Evolutionary conservation across 2,888 invertebrate species (phyloP).

Genomic region (Cephus rjabovi): DNA sequence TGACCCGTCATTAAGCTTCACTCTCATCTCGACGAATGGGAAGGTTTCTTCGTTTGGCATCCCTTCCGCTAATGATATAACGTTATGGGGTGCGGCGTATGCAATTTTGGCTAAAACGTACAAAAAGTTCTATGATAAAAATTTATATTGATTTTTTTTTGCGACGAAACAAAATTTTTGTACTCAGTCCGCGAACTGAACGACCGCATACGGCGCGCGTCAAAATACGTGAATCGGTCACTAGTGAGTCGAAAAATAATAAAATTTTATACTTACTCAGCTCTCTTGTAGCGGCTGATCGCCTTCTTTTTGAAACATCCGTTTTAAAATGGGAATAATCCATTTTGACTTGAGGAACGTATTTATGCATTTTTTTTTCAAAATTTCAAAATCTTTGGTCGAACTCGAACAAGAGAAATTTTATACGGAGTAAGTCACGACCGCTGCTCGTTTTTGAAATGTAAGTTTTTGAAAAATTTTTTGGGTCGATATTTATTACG

Average conservation of each 20-base stretch:
- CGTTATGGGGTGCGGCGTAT: slow-evolving; percentile 67
- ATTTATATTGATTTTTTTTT: too few species aligned
- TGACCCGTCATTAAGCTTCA: slow-evolving; percentile 71
- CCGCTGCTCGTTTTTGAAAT: too few species aligned
- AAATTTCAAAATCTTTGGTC: not conserved
- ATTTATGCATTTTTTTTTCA: slow-evolving; percentile 23
- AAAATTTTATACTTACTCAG: slow-evolving; percentile 65
- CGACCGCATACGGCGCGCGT: too few species aligned
- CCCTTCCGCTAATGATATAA: slow-evolving; percentile 77
- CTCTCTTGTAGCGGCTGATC: slow-evolving; percentile 69
- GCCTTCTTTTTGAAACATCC: slow-evolving; percentile 66
- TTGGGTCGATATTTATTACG: not conserved
- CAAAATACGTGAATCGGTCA: too few species aligned
- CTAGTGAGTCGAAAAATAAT: too few species aligned
- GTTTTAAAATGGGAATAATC: slow-evolving; percentile 69
- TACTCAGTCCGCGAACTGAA: too few species aligned
- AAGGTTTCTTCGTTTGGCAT: slow-evolving; percentile 81
- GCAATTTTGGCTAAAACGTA: slow-evolving; percentile 67
- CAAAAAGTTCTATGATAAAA: too few species aligned
- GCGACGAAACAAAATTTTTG: too few species aligned
- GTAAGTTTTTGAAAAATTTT: not conserved
- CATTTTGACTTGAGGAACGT: slow-evolving; percentile 47
- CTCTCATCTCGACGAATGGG: slow-evolving; percentile 74
- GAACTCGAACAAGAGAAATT: not conserved
- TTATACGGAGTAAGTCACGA: too few species aligned